Evolutionary conservation across 2,888 invertebrate genomes (phyloP), one percentile per base, ranked within the genome.

Genomic region (Nomada ruficornis): DNA sequence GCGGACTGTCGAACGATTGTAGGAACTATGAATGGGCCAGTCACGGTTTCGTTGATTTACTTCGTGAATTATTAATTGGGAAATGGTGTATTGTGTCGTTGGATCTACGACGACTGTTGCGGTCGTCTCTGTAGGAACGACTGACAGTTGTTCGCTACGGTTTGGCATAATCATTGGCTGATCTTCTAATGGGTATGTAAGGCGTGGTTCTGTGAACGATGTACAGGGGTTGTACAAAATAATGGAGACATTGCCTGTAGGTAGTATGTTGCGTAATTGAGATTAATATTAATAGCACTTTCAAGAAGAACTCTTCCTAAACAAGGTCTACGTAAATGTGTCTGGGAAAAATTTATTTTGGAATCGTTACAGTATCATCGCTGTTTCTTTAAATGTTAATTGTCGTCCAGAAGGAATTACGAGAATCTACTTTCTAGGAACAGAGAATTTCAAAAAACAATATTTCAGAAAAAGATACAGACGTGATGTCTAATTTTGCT

Each of bases 1-100:
- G 63, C 57, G 29, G 18, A 57, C 20, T 36, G 57, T 52, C 20
- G 18, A 47, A 57, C 18, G 62, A 42, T 52, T 20, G 44, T 23
- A 47, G 42, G 36, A 7, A 36, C 36, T 36, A 80, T 62, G 55
- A 52, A 42, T 57, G 42, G 44, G 18, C 54, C 5, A 69, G 44
- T 47, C 63, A 52, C 20, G 55, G 55, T 42, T 60, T 80, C 29
- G n/a, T 10, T 20, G 50, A 82, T 29, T 50, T 57, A 36, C 59
- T 50, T 70, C 62, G 69, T 55, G 70, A 55, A 52, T 69, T 73
- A 69, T 65, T 9, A 69, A 60, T 60, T 52, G 57, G 50, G 52
- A 23, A 64, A 64, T 73, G 29, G 70, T 20, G 47, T n/a, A 47
- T 50, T 60, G 50, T 50, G 47, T 26, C 54, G 26, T 9, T 36